phyloP scores from a whole-genome alignment of 1,140 invertebrate genomes.

The Magallana ariakensis region DNA sequence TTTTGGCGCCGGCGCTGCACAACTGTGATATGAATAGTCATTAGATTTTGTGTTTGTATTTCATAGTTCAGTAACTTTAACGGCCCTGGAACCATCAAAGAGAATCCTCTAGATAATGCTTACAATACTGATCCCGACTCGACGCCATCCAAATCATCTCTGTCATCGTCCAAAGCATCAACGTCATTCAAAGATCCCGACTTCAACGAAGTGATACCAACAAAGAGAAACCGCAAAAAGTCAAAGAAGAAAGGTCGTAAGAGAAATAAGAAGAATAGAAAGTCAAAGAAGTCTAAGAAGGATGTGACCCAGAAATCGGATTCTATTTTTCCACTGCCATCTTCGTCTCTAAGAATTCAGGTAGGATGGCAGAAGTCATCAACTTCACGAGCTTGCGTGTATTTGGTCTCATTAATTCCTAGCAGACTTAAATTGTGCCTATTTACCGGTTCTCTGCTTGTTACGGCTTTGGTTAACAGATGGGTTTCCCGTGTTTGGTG shows the following conservation, averaged over 20 bases:
- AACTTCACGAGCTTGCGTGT: not conserved
- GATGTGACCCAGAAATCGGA: conserved; percentile 42
- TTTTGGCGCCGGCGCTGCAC: too few relatives aligned
- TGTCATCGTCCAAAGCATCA: conserved; percentile 18
- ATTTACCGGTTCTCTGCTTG: not conserved
- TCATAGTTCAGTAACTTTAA: conserved; percentile 20
- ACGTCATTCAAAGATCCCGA: conserved; percentile 35
- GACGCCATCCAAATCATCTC: conserved; percentile 23
- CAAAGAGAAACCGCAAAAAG: conserved; percentile 54
- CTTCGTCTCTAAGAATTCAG: conserved; percentile 36
- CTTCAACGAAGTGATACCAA: conserved; percentile 41
- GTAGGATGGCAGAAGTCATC: conserved; percentile 4
- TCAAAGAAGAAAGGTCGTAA: conserved; percentile 56
- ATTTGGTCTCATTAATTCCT: not conserved
- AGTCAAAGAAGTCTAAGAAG: conserved; percentile 54
- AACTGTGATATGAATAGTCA: too few relatives aligned
- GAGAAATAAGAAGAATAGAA: conserved; percentile 61
- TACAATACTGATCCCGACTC: conserved; percentile 65
- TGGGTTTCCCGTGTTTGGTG: not conserved
- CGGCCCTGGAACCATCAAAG: not conserved
- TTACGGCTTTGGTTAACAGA: not conserved
- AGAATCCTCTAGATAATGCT: conserved; percentile 63
- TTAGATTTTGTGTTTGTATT: not conserved
- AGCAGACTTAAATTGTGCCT: not conserved
- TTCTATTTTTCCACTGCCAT: conserved; percentile 10